These are phyloP conservation scores for Listronotus oregonensis DNA, from an alignment of 1,140 invertebrate genomes.

Conservation along the genomic window DNA sequence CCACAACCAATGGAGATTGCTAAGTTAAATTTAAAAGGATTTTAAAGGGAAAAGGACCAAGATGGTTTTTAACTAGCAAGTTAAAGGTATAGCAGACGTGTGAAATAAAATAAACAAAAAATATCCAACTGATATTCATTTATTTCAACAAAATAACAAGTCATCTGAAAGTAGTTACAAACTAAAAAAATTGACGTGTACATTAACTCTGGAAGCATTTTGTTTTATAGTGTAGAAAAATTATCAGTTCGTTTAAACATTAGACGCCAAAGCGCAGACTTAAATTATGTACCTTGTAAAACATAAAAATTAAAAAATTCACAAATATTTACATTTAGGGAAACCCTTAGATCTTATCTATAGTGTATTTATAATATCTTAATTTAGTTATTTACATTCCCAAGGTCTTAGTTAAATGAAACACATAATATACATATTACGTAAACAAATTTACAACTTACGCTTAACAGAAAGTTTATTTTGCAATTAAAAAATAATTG, in stretches of 20 bases:
- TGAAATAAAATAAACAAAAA: conserved; percentile 20
- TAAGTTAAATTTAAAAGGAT: too few species aligned
- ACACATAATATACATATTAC: conserved; percentile 34
- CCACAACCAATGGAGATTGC: too few species aligned
- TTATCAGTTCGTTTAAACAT: conserved; percentile 50
- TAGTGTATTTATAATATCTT: conserved; percentile 40
- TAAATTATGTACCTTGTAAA: conserved; percentile 49
- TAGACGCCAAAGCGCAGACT: conserved; percentile 48
- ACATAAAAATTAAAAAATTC: conserved; percentile 52
- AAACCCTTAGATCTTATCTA: conserved; percentile 38
- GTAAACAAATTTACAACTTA: conserved; percentile 31
- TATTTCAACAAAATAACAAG: conserved; percentile 56
- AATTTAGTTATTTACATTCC: conserved; percentile 47
- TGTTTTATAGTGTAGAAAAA: conserved; percentile 53
- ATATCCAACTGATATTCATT: conserved; percentile 52
- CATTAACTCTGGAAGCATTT: conserved; percentile 52
- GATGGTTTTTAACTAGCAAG: neutral
- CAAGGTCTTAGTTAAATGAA: conserved; percentile 39
- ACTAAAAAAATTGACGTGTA: conserved; percentile 55
- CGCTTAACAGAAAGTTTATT: conserved; percentile 4
- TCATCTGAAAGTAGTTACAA: conserved; percentile 52
- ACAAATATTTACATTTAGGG: conserved; percentile 50
- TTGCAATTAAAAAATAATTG: conserved; percentile 20
- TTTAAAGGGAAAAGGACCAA: too few species aligned
- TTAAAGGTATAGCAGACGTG: neutral